Evolutionary conservation across 2,113 vertebrate species (phyloP).

Genomic region (Lampris megalopsis): DNA sequence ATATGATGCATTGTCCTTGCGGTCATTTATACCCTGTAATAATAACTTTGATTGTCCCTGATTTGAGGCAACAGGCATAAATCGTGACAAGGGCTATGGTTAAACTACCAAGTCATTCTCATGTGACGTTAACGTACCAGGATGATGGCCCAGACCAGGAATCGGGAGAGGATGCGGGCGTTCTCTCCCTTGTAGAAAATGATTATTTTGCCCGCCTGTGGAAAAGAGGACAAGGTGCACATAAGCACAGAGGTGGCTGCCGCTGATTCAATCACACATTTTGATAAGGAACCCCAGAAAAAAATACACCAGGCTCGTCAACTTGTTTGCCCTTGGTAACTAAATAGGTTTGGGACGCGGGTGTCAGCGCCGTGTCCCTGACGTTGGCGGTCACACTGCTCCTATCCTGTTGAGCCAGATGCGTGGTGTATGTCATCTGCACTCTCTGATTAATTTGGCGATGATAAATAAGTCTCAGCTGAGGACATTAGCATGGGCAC

Average conservation of each 20-base stretch:
- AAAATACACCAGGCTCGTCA: slow-evolving; percentile 21
- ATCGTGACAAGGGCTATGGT: background rate
- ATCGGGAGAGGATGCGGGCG: slow-evolving; percentile 81
- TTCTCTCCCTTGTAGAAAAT: slow-evolving; percentile 78
- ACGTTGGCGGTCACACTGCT: slow-evolving; percentile 72
- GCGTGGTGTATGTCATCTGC: slow-evolving; percentile 66
- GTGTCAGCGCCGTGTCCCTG: slow-evolving; percentile 69
- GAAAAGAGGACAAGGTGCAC: slow-evolving; percentile 39
- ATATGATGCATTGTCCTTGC: background rate
- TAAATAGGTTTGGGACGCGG: slow-evolving; percentile 75
- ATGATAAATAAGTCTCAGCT: slow-evolving; percentile 84
- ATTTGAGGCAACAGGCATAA: background rate
- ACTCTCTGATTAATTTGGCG: slow-evolving; percentile 84
- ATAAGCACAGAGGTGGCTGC: slow-evolving; percentile 22
- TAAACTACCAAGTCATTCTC: slow-evolving; percentile 5
- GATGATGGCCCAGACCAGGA: slow-evolving; percentile 83
- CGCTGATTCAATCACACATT: slow-evolving; percentile 37
- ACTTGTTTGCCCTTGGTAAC: slow-evolving; percentile 28
- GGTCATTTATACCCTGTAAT: slow-evolving; percentile 33
- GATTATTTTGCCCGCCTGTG: slow-evolving; percentile 84
- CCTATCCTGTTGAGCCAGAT: slow-evolving; percentile 66
- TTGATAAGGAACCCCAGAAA: slow-evolving; percentile 50
- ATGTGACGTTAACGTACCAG: slow-evolving; percentile 81
- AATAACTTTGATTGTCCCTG: slow-evolving; percentile 18
- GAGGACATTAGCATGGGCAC: slow-evolving; percentile 74